phyloP scores from a whole-genome alignment of 2,113 vertebrate species.

The Solenodon paradoxus region DNA sequence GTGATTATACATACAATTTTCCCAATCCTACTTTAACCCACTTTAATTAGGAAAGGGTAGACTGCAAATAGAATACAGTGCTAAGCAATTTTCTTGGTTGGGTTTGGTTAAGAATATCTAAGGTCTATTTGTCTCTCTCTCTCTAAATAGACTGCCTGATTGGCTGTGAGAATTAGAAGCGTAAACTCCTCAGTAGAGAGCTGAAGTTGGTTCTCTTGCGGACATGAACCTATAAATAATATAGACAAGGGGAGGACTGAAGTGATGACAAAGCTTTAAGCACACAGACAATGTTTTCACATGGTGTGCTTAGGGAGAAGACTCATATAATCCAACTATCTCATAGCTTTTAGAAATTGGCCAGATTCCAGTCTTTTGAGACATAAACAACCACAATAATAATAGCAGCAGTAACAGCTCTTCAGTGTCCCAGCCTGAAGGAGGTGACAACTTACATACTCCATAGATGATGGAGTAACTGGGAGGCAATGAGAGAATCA shows the following conservation, averaged over 20 bases:
- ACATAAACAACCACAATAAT: not conserved
- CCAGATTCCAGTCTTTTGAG: not conserved
- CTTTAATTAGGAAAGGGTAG: constrained; percentile 63
- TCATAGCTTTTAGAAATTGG: not conserved
- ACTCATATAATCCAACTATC: not conserved
- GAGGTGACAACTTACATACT: not conserved
- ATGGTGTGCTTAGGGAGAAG: not conserved
- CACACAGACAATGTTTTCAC: not conserved
- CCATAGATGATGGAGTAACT: not conserved
- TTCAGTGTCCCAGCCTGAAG: not conserved
- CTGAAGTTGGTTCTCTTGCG: constrained; percentile 52
- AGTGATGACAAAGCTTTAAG: not conserved
- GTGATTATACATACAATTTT: constrained; percentile 43
- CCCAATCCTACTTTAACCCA: not conserved
- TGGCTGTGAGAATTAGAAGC: constrained; percentile 47
- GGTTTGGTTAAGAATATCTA: constrained; percentile 52
- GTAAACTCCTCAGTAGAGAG: constrained; percentile 46
- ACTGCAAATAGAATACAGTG: constrained; percentile 52
- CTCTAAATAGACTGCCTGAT: constrained; percentile 66
- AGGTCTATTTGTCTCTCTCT: constrained; percentile 60
- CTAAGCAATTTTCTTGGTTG: constrained; percentile 50
- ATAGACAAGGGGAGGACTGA: not conserved
- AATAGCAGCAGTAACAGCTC: not conserved
- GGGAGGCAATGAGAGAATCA: not conserved
- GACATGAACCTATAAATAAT: constrained; percentile 35